These are phyloP conservation scores for Stigmatopora argus DNA, from an alignment of 2,113 vertebrate species.

Conservation along the genomic window DNA sequence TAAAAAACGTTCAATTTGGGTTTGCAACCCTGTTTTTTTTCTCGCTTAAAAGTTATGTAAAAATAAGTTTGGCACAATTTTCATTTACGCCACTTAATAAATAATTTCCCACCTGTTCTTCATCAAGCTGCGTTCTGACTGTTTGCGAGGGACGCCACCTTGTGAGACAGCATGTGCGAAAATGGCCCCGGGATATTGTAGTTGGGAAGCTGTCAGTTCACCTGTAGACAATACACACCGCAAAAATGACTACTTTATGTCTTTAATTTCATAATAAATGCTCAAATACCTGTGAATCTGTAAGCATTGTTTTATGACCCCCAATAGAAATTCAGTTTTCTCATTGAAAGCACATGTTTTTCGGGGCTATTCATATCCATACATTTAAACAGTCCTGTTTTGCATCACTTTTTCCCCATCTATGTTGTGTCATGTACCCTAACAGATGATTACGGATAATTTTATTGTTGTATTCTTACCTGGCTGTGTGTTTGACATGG, in stretches of 20 bases:
- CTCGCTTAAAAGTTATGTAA: neutral
- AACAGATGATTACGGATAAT: neutral
- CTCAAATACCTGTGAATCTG: too few species aligned
- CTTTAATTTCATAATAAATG: too few species aligned
- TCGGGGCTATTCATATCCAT: too few species aligned
- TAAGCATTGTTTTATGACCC: too few species aligned
- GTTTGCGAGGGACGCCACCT: neutral
- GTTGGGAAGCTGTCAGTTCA: neutral
- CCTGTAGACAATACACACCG: neutral
- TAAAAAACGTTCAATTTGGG: too few species aligned
- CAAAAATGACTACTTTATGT: too few species aligned
- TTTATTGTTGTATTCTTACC: neutral
- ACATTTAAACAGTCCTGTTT: too few species aligned
- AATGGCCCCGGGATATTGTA: neutral
- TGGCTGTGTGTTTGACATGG: neutral
- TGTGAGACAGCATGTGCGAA: neutral
- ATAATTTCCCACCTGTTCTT: conserved; percentile 1
- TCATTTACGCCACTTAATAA: neutral
- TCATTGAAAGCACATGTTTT: too few species aligned
- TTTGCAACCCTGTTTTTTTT: too few species aligned
- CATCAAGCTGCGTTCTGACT: conserved; percentile 10
- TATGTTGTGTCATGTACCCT: neutral
- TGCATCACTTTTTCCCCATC: neutral
- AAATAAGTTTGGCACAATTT: neutral
- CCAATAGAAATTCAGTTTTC: too few species aligned